phyloP scores from a whole-genome alignment of 2,888 invertebrate species.

The Troides helena region DNA sequence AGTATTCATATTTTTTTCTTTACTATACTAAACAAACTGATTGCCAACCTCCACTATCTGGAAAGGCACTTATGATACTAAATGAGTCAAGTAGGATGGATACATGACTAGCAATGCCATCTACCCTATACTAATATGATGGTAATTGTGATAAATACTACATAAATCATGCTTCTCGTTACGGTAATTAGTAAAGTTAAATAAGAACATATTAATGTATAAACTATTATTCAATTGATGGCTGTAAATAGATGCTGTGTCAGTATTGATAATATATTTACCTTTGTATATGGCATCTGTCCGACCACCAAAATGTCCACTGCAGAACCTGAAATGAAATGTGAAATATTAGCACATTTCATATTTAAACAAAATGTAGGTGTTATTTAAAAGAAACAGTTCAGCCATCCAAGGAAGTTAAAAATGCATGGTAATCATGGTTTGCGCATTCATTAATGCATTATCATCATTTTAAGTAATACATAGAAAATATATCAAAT shows the following conservation, averaged over 20 bases:
- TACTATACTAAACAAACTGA: no score
- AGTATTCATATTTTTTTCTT: not conserved
- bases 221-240: no score
- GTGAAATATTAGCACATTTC: constrained; percentile 18
- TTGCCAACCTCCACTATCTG: no score
- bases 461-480: constrained; percentile 64
- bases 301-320: not conserved
- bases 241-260: no score
- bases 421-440: constrained; percentile 78
- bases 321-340: constrained; percentile 41
- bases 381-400: constrained; percentile 12
- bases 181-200: no score
- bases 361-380: constrained; percentile 4
- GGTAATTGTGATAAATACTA: no score
- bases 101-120: no score
- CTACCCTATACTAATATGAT: no score
- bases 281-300: not conserved
- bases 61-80: no score
- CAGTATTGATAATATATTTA: not conserved
- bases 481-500: not conserved
- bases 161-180: no score
- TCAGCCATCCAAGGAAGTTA: constrained; percentile 81
- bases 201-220: no score
- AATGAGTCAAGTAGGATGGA: no score
- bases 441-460: constrained; percentile 76